Conservation (phyloP, 2,797 vertebrate genomes). For the Arnoldichthys spilopterus region DNA sequence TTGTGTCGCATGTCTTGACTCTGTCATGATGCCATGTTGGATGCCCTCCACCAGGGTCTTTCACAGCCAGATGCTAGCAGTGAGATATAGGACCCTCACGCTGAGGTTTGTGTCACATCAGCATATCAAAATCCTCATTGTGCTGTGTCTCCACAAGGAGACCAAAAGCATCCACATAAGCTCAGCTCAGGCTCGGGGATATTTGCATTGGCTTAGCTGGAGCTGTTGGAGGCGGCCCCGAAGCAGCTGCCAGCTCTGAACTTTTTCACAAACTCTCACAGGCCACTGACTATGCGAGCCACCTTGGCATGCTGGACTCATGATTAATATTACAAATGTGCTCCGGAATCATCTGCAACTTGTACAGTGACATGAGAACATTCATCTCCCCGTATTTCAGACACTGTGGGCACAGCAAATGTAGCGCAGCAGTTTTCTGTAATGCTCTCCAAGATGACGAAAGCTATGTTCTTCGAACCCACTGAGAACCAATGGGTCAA, state of each 20-base stretch:
- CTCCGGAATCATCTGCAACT: slow-evolving; percentile 46
- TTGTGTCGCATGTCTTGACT: slow-evolving; percentile 72
- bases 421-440: background rate
- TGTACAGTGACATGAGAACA: slow-evolving; percentile 38
- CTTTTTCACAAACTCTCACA: slow-evolving; percentile 69
- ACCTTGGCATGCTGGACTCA: slow-evolving; percentile 69
- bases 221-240: slow-evolving; percentile 62
- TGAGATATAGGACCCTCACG: slow-evolving; percentile 71
- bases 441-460: slow-evolving; percentile 9
- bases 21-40: slow-evolving; percentile 74
- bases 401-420: slow-evolving; percentile 11
- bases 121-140: slow-evolving; percentile 63
- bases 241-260: slow-evolving; percentile 67
- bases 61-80: slow-evolving; percentile 73
- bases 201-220: slow-evolving; percentile 69
- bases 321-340: slow-evolving; percentile 65
- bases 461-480: slow-evolving; percentile 1
- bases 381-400: slow-evolving; percentile 30
- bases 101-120: slow-evolving; percentile 60
- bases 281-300: slow-evolving; percentile 69
- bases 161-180: slow-evolving; percentile 72
- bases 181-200: slow-evolving; percentile 60
- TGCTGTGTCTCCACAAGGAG: slow-evolving; percentile 61
- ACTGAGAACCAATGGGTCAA: background rate
- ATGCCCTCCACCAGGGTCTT: slow-evolving; percentile 70